Conservation (phyloP, 2,888 invertebrate genomes). For the Xanthorhoe designata region DNA sequence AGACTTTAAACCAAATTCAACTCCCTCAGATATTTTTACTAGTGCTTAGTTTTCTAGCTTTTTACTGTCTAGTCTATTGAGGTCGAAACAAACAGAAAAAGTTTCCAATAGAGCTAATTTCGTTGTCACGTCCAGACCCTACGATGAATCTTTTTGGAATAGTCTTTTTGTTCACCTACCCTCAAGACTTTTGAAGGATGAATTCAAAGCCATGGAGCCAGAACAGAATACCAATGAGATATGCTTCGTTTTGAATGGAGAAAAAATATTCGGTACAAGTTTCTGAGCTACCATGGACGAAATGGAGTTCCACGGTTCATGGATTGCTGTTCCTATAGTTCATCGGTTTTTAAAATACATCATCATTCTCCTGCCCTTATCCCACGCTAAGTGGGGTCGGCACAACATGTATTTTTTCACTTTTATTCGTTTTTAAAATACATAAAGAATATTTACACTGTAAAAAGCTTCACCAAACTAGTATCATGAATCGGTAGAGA, state of each 20-base stretch:
- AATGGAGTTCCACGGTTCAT: not conserved
- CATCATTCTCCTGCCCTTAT: no score
- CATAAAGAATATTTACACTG: no score
- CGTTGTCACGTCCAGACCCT: conserved; percentile 3
- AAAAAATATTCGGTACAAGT: conserved; percentile 4
- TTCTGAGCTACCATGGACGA: not conserved
- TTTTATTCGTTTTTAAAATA: no score
- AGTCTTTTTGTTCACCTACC: conserved; percentile 3
- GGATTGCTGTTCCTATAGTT: not conserved
- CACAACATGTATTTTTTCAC: no score
- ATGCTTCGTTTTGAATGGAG: conserved; percentile 11
- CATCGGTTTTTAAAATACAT: not conserved
- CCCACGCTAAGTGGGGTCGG: no score
- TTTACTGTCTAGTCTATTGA: not conserved
- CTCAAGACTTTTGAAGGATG: conserved; percentile 7
- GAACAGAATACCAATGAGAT: conserved; percentile 16
- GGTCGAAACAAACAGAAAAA: not conserved
- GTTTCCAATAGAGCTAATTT: not conserved
- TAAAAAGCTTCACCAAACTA: no score
- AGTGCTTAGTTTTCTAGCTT: not conserved
- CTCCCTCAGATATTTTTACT: no score
- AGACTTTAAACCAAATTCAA: no score
- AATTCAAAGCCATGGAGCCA: conserved; percentile 10
- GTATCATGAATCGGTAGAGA: no score
- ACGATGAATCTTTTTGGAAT: conserved; percentile 1